Evolutionary conservation across 2,797 vertebrate genomes (phyloP).

Genomic region (Dipus sagitta): DNA sequence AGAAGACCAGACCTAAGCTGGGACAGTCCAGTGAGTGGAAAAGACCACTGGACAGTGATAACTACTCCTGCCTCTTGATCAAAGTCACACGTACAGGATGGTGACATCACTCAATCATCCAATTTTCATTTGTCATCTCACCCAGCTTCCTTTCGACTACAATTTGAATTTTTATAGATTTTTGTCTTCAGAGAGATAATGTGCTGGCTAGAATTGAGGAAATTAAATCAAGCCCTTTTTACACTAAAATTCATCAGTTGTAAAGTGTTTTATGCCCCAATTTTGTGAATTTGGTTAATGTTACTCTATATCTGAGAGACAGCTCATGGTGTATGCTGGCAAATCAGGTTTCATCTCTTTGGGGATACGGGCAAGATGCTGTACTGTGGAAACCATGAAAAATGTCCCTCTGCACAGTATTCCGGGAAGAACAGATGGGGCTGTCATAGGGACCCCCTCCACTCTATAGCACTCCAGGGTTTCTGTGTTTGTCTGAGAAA

Average conservation of each 20-base stretch:
- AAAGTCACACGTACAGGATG: not conserved
- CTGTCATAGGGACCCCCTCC: not conserved
- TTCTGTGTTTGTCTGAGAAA: not conserved
- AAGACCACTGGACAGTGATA: not conserved
- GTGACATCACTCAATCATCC: not conserved
- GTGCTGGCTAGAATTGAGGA: constrained; percentile 31
- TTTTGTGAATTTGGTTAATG: constrained; percentile 28
- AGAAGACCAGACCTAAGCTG: not conserved
- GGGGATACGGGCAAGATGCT: not conserved
- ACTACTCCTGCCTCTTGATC: not conserved
- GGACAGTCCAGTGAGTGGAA: not conserved
- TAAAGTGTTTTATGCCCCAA: constrained; percentile 2
- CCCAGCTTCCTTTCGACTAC: not conserved
- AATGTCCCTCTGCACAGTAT: not conserved
- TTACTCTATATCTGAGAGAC: not conserved
- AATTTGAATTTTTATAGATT: not conserved
- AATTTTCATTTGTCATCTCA: not conserved
- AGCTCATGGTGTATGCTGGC: not conserved
- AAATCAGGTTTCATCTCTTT: not conserved
- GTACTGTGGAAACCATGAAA: not conserved
- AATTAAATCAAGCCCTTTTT: constrained; percentile 43
- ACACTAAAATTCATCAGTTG: constrained; percentile 51
- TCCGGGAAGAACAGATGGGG: not conserved
- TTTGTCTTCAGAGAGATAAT: constrained; percentile 33
- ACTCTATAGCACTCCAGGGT: not conserved